These are phyloP conservation scores for Probaryconus sp. DNA, from an alignment of 1,140 invertebrate genomes.

Conservation along the genomic window DNA sequence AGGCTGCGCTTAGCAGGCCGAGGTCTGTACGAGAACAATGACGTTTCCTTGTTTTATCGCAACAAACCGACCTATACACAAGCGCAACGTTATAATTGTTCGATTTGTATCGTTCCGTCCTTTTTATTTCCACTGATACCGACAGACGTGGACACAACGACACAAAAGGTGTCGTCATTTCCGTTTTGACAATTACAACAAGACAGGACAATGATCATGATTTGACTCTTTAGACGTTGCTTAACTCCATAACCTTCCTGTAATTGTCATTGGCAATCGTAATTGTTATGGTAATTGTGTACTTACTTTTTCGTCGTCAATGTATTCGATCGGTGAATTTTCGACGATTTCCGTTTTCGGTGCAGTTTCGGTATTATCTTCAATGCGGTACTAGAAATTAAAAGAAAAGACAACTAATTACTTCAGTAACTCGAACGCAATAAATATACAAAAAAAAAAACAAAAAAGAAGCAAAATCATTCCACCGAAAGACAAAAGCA, in stretches of 20 bases:
- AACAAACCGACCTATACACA: slow-evolving; percentile 31
- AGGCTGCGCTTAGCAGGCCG: slow-evolving; percentile 62
- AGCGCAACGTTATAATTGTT: slow-evolving; percentile 43
- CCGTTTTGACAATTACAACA: slow-evolving; percentile 16
- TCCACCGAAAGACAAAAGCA: no score
- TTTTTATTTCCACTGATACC: slow-evolving; percentile 30
- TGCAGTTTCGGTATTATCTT: slow-evolving; percentile 39
- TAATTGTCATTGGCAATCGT: background rate
- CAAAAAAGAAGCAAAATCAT: no score
- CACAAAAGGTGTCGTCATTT: slow-evolving; percentile 36
- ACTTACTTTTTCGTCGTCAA: slow-evolving; percentile 45
- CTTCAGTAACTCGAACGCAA: no score
- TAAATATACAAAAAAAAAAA: no score
- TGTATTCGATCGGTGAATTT: slow-evolving; percentile 29
- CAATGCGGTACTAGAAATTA: slow-evolving; percentile 58
- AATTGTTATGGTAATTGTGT: background rate
- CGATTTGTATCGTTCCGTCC: slow-evolving; percentile 51
- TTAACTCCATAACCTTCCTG: no score
- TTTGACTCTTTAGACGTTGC: no score
- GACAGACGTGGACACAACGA: no score
- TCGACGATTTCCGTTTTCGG: slow-evolving; percentile 51
- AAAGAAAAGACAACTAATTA: slow-evolving; percentile 1
- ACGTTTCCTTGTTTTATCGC: slow-evolving; percentile 60
- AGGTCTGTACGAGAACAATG: slow-evolving; percentile 63
- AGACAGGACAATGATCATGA: no score